Conservation (phyloP, 2,888 invertebrate genomes). For the Adelognathus sp. region DNA sequence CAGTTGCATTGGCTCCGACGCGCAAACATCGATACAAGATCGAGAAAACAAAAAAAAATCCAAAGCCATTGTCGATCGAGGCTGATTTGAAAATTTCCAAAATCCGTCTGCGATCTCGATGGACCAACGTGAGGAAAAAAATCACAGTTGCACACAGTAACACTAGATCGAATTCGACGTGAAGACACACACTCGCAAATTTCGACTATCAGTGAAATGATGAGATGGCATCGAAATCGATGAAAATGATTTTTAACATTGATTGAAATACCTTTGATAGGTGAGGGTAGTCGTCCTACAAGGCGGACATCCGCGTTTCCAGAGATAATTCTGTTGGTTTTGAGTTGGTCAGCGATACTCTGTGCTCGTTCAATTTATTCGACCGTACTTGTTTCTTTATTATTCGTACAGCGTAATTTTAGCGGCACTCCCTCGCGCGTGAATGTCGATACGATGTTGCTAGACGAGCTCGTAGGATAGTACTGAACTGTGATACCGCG, state of each 20-base stretch:
- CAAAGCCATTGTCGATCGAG: not conserved
- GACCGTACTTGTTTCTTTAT: not conserved
- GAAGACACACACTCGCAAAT: not conserved
- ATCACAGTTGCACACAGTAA: not conserved
- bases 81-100: not conserved
- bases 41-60: not conserved
- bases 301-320: constrained; percentile 45
- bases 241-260: not conserved
- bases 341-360: not conserved
- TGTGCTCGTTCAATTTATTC: not conserved
- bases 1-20: not conserved
- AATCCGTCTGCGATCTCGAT: not conserved
- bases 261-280: constrained; percentile 36
- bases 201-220: not conserved
- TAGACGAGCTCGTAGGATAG: constrained; percentile 42
- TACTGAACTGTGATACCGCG: constrained; percentile 45
- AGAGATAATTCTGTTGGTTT: constrained; percentile 6
- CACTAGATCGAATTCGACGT: no score
- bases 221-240: not conserved
- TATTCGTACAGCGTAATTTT: not conserved
- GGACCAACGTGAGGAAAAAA: not conserved
- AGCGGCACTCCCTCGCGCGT: constrained; percentile 35
- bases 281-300: constrained; percentile 39
- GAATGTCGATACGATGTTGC: constrained; percentile 48
- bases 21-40: not conserved